Evolutionary conservation across 2,888 invertebrate genomes (phyloP), one percentile per base, ranked within the genome.

Genomic region (Conistra vaccinii): DNA sequence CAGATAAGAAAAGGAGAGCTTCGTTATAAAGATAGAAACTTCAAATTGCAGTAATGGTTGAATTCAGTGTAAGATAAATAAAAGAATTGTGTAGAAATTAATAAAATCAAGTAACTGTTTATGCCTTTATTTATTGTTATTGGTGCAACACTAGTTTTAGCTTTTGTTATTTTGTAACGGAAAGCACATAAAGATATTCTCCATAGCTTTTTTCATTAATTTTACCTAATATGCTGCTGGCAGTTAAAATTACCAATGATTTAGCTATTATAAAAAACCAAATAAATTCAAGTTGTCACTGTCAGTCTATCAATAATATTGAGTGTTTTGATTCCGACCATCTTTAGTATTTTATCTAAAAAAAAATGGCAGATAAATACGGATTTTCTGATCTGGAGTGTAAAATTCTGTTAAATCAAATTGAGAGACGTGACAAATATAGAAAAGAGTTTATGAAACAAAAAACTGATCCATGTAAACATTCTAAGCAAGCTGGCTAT

Each of bases 11-110:
- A 96, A 67, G 98, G 98, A 42, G 97, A 98, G 94, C 97, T 98
- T 2, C 97, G 97, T 58, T 98, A 98, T 94, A 97, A 96, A 89
- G 98, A 98, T 90, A 97, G 98, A 89, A 81, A 91, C 42, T 97
- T 97, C 90, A 98, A 98, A 94, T 97, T 98, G 80, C 92, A 95
- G 76, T 98, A 97, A 90, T 78, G 74, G 45, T 79, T 63, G 55
- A 67, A 81, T 65, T 72, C 70, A 72, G 57, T 73, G 58, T 77
- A 82, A 71, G 39, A 65, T 75, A 66, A 73, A 57, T 65, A 66
- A 73, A 73, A 76, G 29, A 78, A 76, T 67, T 73, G 68, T 82
- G 84, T 87, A 87, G 87, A 78, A 84, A 81, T 69, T 48, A 85
- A 82, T 87, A 83, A 83, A 88, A 78, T 80, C 69, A 76, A 80